Evolutionary conservation across 2,888 invertebrate species (phyloP).

Genomic region (Argyra leucocephala): DNA sequence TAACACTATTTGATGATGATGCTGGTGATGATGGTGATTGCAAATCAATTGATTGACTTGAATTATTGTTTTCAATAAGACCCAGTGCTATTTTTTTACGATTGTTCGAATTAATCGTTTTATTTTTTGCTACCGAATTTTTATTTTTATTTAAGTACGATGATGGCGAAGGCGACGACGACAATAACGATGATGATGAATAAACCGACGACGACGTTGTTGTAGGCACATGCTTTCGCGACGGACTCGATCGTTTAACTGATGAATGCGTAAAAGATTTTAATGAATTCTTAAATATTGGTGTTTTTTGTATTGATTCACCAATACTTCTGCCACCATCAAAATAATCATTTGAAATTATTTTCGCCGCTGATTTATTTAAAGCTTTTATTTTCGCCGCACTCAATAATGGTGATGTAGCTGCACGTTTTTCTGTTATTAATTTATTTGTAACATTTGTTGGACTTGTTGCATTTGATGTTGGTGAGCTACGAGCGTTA

Average conservation of each 20-base stretch:
- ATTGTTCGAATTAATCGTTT: conserved; percentile 37
- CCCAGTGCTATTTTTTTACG: conserved; percentile 8
- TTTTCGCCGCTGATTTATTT: conserved; percentile 21
- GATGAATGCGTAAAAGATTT: conserved; percentile 20
- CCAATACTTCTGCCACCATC: conserved; percentile 14
- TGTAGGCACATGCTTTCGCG: conserved; percentile 34
- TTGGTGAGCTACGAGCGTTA: neutral
- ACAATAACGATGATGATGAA: conserved; percentile 17
- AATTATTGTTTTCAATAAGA: too few species aligned
- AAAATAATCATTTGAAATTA: conserved; percentile 20
- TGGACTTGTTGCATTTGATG: conserved; percentile 11
- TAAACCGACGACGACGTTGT: conserved; percentile 25
- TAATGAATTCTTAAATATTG: conserved; percentile 23
- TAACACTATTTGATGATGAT: conserved; percentile 16
- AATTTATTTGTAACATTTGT: conserved; percentile 12
- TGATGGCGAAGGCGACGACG: conserved; percentile 23
- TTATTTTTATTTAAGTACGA: neutral
- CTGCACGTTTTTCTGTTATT: conserved; percentile 18
- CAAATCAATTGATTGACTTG: neutral
- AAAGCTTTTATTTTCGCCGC: conserved; percentile 14
- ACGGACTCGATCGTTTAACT: conserved; percentile 37
- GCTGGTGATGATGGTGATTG: conserved; percentile 12
- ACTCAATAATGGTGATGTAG: neutral
- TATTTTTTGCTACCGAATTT: conserved; percentile 42
- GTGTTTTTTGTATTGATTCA: conserved; percentile 15